A percentile compares a stretch with the other conserved stretches of the same genome.
Evolutionary conservation across 2,113 vertebrate genomes (phyloP).

Genomic region (Solenodon paradoxus): DNA sequence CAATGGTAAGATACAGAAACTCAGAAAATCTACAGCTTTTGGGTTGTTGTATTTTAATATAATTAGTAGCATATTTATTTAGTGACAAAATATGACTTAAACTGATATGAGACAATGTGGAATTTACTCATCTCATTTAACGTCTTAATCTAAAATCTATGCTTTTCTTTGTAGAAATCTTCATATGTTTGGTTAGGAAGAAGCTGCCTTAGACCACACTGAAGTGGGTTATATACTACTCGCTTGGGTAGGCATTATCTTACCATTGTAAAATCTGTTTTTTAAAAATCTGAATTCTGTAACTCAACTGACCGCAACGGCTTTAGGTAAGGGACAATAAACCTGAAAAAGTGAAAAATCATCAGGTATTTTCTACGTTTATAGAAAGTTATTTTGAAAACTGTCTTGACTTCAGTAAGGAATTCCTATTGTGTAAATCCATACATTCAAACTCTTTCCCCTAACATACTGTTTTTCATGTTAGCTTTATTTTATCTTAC

Average conservation of each 20-base stretch:
- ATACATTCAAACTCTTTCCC: background rate
- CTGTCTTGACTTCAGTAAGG: constrained; percentile 29
- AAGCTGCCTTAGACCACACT: background rate
- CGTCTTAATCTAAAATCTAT: background rate
- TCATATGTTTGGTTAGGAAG: background rate
- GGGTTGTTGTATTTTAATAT: no score
- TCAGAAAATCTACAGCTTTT: background rate
- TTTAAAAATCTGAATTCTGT: background rate
- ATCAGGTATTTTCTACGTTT: background rate
- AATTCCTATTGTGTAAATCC: background rate
- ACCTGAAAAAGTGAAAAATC: background rate
- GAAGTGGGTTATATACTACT: background rate
- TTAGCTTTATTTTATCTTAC: background rate
- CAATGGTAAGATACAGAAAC: constrained; percentile 21
- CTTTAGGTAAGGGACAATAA: background rate
- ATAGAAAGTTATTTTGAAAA: constrained; percentile 29
- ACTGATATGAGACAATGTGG: background rate
- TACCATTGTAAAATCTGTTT: background rate
- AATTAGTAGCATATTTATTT: background rate
- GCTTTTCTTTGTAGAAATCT: background rate
- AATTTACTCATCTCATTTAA: background rate
- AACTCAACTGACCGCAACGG: background rate
- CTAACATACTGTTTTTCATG: background rate
- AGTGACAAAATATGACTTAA: constrained; percentile 2
- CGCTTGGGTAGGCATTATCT: background rate